Evolutionary conservation across 2,113 vertebrate species (phyloP).

Genomic region (Coregonus clupeaformis): DNA sequence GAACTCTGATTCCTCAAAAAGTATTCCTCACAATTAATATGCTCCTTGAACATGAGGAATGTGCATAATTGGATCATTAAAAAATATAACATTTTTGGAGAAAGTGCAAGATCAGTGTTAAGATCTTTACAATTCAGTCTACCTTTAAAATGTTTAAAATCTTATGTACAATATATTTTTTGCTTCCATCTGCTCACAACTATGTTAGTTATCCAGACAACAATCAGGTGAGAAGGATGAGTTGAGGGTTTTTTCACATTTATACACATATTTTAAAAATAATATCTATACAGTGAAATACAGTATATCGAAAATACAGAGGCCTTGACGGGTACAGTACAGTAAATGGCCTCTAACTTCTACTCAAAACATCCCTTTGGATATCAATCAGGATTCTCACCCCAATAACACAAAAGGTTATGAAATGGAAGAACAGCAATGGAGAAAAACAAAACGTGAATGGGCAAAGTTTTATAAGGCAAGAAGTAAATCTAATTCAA

Average conservation of each 20-base stretch:
- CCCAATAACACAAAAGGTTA: constrained; percentile 11
- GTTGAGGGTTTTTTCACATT: constrained; percentile 63
- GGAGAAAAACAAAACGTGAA: constrained; percentile 38
- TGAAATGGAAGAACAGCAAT: constrained; percentile 37
- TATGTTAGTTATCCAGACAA: constrained; percentile 32
- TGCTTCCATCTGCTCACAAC: constrained; percentile 37
- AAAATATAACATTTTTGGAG: constrained; percentile 40
- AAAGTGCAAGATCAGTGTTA: constrained; percentile 56
- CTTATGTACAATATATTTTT: constrained; percentile 65
- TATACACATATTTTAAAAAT: constrained; percentile 66
- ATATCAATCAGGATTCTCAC: constrained; percentile 39
- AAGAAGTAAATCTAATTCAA: constrained; percentile 49
- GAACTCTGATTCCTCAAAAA: constrained; percentile 28
- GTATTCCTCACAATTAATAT: constrained; percentile 36
- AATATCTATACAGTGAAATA: constrained; percentile 61
- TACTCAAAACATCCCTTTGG: constrained; percentile 45
- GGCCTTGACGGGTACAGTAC: constrained; percentile 59
- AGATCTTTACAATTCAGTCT: constrained; percentile 27
- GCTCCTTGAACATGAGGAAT: constrained; percentile 45
- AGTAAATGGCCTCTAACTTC: constrained; percentile 56
- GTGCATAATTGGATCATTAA: constrained; percentile 60
- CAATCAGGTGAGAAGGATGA: constrained; percentile 41
- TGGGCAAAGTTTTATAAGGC: constrained; percentile 68
- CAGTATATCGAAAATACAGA: constrained; percentile 69
- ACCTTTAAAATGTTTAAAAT: constrained; percentile 43